A percentile compares a stretch with the other conserved stretches of the same genome.
Evolutionary conservation across 2,888 invertebrate species (phyloP).

Genomic region (Yponomeuta evonymella): DNA sequence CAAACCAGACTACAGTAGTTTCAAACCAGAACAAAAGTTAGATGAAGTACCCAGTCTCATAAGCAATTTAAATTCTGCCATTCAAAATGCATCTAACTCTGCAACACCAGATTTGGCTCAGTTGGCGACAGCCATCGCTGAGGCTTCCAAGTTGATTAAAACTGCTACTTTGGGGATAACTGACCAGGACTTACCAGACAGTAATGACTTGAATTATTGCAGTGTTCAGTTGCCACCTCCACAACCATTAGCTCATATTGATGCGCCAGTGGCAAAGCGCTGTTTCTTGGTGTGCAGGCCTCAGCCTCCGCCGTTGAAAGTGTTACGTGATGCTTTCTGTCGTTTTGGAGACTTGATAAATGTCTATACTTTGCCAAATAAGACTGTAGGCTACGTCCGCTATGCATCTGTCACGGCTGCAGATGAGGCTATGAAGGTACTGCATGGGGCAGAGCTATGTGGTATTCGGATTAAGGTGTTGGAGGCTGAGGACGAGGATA

Average conservation of each 20-base stretch:
- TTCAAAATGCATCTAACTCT: slow-evolving; percentile 36
- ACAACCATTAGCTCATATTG: slow-evolving; percentile 81
- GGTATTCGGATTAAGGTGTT: slow-evolving; percentile 91
- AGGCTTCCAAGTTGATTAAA: slow-evolving; percentile 84
- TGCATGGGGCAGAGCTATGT: slow-evolving; percentile 92
- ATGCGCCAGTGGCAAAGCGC: slow-evolving; percentile 79
- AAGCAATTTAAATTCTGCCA: slow-evolving; percentile 46
- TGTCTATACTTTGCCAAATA: slow-evolving; percentile 91
- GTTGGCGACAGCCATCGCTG: slow-evolving; percentile 84
- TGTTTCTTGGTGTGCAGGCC: slow-evolving; percentile 81
- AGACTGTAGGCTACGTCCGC: slow-evolving; percentile 95
- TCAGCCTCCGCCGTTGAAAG: slow-evolving; percentile 83
- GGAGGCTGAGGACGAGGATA: slow-evolving; percentile 83
- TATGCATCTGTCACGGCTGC: slow-evolving; percentile 87
- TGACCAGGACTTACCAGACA: slow-evolving; percentile 37
- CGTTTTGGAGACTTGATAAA: slow-evolving; percentile 94
- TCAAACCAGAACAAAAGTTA: slow-evolving; percentile 37
- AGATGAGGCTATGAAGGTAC: slow-evolving; percentile 78
- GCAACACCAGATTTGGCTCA: slow-evolving; percentile 76
- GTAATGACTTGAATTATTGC: slow-evolving; percentile 69
- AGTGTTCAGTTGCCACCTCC: slow-evolving; percentile 83
- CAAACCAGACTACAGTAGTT: slow-evolving; percentile 73
- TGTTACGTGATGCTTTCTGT: slow-evolving; percentile 91
- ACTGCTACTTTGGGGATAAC: slow-evolving; percentile 69
- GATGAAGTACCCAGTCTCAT: slow-evolving; percentile 43